Evolutionary conservation across 2,888 invertebrate genomes (phyloP), one percentile per base, ranked within the genome.

Genomic region (Acronicta aceris): DNA sequence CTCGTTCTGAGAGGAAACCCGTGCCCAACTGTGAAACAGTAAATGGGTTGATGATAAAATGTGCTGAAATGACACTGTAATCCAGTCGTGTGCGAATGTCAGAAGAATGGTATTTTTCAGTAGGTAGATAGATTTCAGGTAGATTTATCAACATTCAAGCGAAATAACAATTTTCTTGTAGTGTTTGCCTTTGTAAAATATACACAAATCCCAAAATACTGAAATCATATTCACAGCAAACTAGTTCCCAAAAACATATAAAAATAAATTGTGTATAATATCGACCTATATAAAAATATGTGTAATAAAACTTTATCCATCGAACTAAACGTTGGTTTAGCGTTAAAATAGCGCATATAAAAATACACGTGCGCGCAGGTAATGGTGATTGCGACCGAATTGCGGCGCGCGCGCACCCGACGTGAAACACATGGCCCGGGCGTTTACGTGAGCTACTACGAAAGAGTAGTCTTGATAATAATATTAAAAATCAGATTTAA

Each of bases 371-470:
- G 86, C 89, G 90, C 87, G 88, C 86, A 87, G 84, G 85, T 88
- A 89, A 89, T 89, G 89, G 86, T 86, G 91, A 90, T 89, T 84
- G 90, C 85, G 86, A 81, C 82, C 83, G 86, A 83, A 89, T 89
- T 87, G 91, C 85, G 87, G 88, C 89, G 89, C 84, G 78, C 85
- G 88, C 88, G 86, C 87, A 84, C 74, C 66, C 83, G 86, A 89
- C 85, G 79, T 74, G 84, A 86, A 90, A 89, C 93, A 93, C 91
- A 92, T 92, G 92, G 92, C 90, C 77, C 68, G 64, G 60, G 57
- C 81, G 83, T 81, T 86, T 84, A 87, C 82, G 65, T 67, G 75
- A 38, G 46, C 27, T 76, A 76, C 53, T 38, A 15, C 13, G 47
- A 38, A 4, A 1, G 0, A 7, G 0, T 0, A 3, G 15, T 81